These are phyloP conservation scores for Bombus pyrosoma DNA, from an alignment of 1,140 invertebrate species.

Conservation along the genomic window DNA sequence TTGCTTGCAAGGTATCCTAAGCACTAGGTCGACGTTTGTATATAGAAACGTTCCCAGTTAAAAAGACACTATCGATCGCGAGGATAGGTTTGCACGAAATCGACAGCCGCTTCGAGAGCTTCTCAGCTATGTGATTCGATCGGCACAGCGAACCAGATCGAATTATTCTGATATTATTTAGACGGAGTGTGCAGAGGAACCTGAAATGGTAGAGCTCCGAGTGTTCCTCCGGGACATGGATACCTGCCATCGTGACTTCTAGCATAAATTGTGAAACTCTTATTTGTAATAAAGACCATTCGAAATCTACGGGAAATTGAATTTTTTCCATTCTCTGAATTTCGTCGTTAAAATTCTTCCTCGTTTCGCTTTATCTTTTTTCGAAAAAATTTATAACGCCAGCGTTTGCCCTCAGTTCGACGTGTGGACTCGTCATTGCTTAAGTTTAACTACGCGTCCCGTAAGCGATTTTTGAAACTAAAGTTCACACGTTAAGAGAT, in stretches of 20 bases:
- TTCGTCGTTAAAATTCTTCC: too few species aligned
- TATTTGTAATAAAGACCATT: conserved; percentile 68
- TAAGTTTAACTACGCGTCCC: too few species aligned
- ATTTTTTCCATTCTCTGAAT: not conserved
- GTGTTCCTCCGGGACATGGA: conserved; percentile 17
- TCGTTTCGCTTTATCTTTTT: too few species aligned
- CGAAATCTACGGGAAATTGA: not conserved
- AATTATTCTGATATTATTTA: conserved; percentile 22
- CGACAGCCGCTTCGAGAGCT: not conserved
- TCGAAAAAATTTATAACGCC: too few species aligned
- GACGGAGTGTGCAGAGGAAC: not conserved
- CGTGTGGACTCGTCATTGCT: too few species aligned
- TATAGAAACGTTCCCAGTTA: not conserved
- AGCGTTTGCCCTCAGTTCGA: too few species aligned
- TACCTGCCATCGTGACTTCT: conserved; percentile 65
- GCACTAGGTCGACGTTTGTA: conserved; percentile 3
- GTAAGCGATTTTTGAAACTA: too few species aligned
- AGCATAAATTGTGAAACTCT: conserved; percentile 60
- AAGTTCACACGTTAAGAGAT: too few species aligned
- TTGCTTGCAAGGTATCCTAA: conserved; percentile 41
- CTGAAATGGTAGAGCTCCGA: not conserved
- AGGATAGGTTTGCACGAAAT: conserved; percentile 4
- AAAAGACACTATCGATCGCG: not conserved
- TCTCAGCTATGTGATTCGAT: not conserved
- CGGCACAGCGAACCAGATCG: not conserved